Base-by-base conservation (phyloP, 2,113 vertebrate species). In the Mobula hypostoma region DNA sequence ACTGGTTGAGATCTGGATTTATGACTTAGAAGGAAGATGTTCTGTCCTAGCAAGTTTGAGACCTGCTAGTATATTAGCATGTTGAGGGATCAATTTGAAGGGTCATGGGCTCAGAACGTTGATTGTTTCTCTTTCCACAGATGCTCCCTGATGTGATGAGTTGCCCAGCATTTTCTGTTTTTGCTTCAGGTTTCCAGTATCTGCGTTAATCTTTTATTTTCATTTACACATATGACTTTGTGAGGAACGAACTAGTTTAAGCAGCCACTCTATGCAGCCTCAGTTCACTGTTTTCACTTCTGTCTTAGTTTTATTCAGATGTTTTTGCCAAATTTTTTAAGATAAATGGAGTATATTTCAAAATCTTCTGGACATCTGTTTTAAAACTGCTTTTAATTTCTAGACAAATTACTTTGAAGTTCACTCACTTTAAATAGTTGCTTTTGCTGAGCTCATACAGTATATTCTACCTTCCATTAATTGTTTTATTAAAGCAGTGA, bases 401-500 rank as follows among this genome's bases (percentile, higher is more conserved):
- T 66, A 14, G 29, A 32, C 85, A 7, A 19, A 32, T 5, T 90
- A 68, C 29, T 90, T 68, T 66, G n/a, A 90, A 48, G 68, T 27
- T 93, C 68, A 93, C 90, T 74, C 70, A 68, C 90, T 74, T 40
- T 93, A 74, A 93, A 48, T 63, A 70, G 36, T 48, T 92, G 68
- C 17, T 56, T 85, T 85, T 85, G 36, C 36, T 85, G 82, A 92
- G 12, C 68, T 40, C 90, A 72, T 93, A 70, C 48, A 1, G 48
- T 48, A 48, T 40, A 93, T 93, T 74, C 68, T 40, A 74, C 90
- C 56, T 48, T 93, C 17, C 90, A 93, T 74, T 93, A 90, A 90
- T 90, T 90, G 85, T 90, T 90, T 90, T 90, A 90, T 66, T 32
- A 90, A 66, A 90, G 85, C 61, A 32, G 61, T 90, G 83, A 88